Evolutionary conservation across 1,140 invertebrate species (phyloP).

Genomic region (Orchestia grillus): DNA sequence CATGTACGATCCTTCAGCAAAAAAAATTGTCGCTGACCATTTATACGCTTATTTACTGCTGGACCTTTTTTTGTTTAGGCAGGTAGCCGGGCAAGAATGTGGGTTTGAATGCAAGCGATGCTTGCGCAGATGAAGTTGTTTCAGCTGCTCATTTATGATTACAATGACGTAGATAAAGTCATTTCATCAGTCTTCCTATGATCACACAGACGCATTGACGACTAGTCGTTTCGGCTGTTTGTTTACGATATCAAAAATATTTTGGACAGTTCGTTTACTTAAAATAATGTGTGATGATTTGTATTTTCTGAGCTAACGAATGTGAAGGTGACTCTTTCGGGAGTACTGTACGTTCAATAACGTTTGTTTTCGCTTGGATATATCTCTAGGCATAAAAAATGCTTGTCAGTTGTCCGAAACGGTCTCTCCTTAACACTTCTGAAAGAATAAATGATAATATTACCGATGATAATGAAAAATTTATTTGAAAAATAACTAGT

Average conservation of each 20-base stretch:
- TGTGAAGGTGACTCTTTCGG: background rate
- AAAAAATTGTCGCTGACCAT: conserved; percentile 22
- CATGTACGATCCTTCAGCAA: background rate
- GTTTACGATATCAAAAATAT: background rate
- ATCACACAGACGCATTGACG: background rate
- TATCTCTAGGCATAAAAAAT: background rate
- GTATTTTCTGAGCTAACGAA: background rate
- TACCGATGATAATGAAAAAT: no score
- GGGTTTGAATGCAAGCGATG: background rate
- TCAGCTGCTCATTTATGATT: background rate
- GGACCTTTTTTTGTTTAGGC: background rate
- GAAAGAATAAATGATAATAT: background rate
- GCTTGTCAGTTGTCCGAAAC: background rate
- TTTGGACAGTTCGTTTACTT: background rate
- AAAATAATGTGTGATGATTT: background rate
- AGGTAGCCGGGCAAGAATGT: conserved; percentile 4
- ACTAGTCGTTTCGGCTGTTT: background rate
- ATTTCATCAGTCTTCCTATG: no score
- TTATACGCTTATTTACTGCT: conserved; percentile 14
- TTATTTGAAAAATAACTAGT: no score
- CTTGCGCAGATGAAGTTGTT: background rate
- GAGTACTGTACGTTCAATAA: background rate
- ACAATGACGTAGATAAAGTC: background rate
- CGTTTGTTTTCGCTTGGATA: background rate
- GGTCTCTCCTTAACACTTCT: background rate